These are phyloP conservation scores for Anguilla megastoma DNA, from an alignment of 2,797 vertebrate genomes.

Conservation along the genomic window DNA sequence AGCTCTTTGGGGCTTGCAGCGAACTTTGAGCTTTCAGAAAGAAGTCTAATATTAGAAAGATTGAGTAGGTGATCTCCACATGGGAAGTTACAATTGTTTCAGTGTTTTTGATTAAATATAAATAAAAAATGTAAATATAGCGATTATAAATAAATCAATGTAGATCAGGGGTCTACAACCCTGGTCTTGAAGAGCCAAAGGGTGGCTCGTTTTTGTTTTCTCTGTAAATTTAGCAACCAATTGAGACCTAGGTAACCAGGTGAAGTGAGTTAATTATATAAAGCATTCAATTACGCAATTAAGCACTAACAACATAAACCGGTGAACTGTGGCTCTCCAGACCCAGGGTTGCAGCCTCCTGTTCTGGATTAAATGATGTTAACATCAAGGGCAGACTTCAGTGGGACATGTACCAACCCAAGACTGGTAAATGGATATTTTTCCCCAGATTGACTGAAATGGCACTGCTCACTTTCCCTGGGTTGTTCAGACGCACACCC, in stretches of 20 bases:
- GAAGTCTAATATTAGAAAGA: not conserved
- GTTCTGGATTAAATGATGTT: not conserved
- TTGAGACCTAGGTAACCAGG: not conserved
- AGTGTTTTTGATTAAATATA: conserved; percentile 1
- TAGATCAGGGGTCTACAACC: not conserved
- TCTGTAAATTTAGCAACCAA: not conserved
- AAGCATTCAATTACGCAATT: too few species aligned
- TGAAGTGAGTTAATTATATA: too few species aligned
- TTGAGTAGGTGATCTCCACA: not conserved
- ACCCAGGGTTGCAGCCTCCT: not conserved
- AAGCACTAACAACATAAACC: too few species aligned
- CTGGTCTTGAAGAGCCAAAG: too few species aligned
- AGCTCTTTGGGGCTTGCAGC: not conserved
- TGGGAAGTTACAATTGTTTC: not conserved
- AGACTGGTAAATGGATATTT: not conserved
- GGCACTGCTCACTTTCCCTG: not conserved
- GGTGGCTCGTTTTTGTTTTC: not conserved
- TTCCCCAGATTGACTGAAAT: not conserved
- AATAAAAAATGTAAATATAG: not conserved
- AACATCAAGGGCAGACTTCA: not conserved
- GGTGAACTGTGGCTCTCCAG: too few species aligned
- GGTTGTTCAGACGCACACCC: not conserved
- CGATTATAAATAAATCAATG: not conserved
- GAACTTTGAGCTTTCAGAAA: not conserved
- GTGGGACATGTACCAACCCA: too few species aligned